Evolutionary conservation across 2,113 vertebrate species (phyloP), one percentile per base, ranked within the genome.

Genomic region (Rhabdornis inornatus): DNA sequence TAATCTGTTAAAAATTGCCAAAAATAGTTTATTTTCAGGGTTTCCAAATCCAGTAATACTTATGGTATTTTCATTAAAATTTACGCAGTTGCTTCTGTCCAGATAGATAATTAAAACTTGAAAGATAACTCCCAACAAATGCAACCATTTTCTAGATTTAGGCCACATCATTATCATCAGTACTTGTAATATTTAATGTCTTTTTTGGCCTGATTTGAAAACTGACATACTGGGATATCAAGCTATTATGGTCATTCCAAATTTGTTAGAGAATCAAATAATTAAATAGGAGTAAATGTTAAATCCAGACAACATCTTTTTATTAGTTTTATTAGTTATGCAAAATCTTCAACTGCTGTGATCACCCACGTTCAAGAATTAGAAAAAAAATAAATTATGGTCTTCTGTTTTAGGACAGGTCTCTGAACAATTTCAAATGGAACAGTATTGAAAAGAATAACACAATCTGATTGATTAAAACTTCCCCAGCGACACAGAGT

Each of bases 361-460:
- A 77, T n/a, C n/a, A 61, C 18, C 83, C 28, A 31, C 40, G 33
- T 74, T 86, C 60, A 82, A 59, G 47, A 90, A 90, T 35, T 49
- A 14, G n/a, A n/a, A n/a, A 64, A 53, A 76, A 39, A 39, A 55
- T 55, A 79, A 35, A 7, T 27, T 63, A 35, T 12, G 2, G 15
- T 53, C 24, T 35, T 89, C 56, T 80, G 15, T 77, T 90, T 77
- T 76, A 89, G 59, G 81, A 75, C 44, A 80, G 27, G 56, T 79
- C 75, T 92, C 89, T 83, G 72, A 87, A 94, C 52, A 90, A 80
- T 85, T 93, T 57, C 30, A 83, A 83, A 68, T 55, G 53, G 59
- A 91, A 55, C 20, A 77, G 45, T 57, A n/a, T 87, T 63, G 20
- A 69, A 83, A 82, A 81, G 85, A 35, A 92, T 37, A 89, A 37